Evolutionary conservation across 2,797 vertebrate species (phyloP).

Genomic region (Pithecia hirsuta): DNA sequence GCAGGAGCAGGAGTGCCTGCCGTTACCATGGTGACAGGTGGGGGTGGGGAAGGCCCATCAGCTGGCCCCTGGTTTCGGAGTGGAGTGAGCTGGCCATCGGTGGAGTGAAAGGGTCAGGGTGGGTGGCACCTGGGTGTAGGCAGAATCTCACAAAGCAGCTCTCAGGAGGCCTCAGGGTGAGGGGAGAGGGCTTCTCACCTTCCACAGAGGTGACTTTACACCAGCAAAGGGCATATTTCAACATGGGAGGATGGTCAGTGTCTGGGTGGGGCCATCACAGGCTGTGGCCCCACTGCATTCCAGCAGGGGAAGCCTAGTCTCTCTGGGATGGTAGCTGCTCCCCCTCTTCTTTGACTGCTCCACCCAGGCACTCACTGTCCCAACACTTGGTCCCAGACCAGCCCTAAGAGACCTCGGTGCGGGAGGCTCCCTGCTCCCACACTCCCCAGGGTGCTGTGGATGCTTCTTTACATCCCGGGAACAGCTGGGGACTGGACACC

Average conservation of each 20-base stretch:
- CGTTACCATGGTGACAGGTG: conserved; percentile 79
- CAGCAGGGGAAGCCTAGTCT: background rate
- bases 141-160: conserved; percentile 3
- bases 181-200: background rate
- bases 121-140: background rate
- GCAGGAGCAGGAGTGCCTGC: conserved; percentile 69
- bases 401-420: background rate
- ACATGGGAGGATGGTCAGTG: background rate
- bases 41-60: conserved; percentile 70
- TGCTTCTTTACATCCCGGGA: background rate
- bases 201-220: background rate
- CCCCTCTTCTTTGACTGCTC: background rate
- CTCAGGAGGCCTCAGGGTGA: background rate
- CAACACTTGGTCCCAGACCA: background rate
- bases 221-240: background rate
- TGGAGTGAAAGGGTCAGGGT: conserved; percentile 4
- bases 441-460: background rate
- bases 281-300: background rate
- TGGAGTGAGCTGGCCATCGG: background rate
- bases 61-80: conserved; percentile 43
- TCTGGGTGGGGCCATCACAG: background rate
- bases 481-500: background rate
- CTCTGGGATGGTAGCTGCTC: background rate
- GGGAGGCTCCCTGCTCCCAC: background rate
- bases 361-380: background rate